Evolutionary conservation across 2,113 vertebrate genomes (phyloP), one percentile per base, ranked within the genome.

Genomic region (Tichodroma muraria): DNA sequence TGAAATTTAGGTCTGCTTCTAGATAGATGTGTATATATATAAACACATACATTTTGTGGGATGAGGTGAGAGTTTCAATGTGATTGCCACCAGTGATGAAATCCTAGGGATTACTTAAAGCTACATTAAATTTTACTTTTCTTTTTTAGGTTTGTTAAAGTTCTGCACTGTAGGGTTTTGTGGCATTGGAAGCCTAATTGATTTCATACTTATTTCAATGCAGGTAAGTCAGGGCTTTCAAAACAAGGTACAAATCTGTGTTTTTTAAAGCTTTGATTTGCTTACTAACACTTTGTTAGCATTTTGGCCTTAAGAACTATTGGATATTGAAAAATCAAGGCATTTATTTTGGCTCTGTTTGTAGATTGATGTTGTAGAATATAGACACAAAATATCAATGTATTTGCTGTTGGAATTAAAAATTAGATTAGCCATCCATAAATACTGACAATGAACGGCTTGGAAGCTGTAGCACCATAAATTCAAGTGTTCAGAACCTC

Each of bases 141-240:
- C 45, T 95, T 93, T 96, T 92, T 79, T 95, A 99, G 99, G 99
- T 81, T 97, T 99, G 94, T 95, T 99, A 91, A 99, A 99, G 97
- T 99, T 99, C 97, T 99, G 99, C 94, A 99, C 99, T 6, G 99
- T 99, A 45, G 99, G 99, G 9, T 99, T 99, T 98, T 99, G 99
- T 98, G 99, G 99, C 91, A 99, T 99, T 88, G 99, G 99, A 59
- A 99, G 99, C 81, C 96, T 99, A 77, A 98, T 99, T 93, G 99
- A 99, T 96, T 99, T 99, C 97, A 98, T 99, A 93, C 96, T 99
- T 91, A 99, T 99, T 97, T 98, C 99, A 94, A 99, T 99, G 99
- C 99, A 99, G 99, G 99, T 99, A 96, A 98, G 98, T 95, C 80
- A 61, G 17, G 64, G 42, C 37, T 94, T 80, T 95, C 40, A 60